A percentile compares a stretch with the other conserved stretches of the same genome.
Evolutionary conservation across 2,888 invertebrate species (phyloP).

Genomic region (Cybosia mesomella): DNA sequence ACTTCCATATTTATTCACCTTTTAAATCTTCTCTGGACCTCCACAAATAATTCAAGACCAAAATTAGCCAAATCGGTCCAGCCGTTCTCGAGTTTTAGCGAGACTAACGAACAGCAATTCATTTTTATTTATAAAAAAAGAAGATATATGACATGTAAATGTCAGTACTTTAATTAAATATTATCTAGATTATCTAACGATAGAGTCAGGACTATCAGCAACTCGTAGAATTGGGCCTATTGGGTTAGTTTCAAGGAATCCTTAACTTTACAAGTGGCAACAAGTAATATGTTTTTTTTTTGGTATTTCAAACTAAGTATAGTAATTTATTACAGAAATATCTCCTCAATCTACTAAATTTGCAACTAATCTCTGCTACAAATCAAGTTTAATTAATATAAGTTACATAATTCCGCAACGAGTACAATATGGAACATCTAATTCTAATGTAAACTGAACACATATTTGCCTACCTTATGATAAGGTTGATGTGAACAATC

Average conservation of each 20-base stretch:
- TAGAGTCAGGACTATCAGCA: not conserved
- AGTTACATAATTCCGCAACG: slow-evolving; percentile 48
- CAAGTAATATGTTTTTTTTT: not conserved
- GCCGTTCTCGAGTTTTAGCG: no score
- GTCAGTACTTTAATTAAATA: not conserved
- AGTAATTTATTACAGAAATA: not conserved
- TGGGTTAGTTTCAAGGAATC: no score
- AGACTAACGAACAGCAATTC: no score
- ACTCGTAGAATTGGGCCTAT: not conserved
- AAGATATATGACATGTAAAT: no score
- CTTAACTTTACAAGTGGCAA: not conserved
- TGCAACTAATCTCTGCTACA: not conserved
- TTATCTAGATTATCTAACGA: not conserved
- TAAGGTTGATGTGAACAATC: slow-evolving; percentile 69
- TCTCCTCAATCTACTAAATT: not conserved
- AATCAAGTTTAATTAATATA: slow-evolving; percentile 42
- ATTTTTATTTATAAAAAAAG: no score
- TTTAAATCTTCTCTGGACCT: no score
- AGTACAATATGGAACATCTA: slow-evolving; percentile 54
- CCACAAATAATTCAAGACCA: no score
- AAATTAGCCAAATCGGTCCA: no score
- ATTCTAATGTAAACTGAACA: slow-evolving; percentile 66
- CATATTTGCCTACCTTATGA: slow-evolving; percentile 71
- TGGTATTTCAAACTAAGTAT: no score
- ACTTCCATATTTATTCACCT: no score